These are phyloP conservation scores for Smutsia gigantea DNA, from an alignment of 2,797 vertebrate genomes.

Conservation along the genomic window DNA sequence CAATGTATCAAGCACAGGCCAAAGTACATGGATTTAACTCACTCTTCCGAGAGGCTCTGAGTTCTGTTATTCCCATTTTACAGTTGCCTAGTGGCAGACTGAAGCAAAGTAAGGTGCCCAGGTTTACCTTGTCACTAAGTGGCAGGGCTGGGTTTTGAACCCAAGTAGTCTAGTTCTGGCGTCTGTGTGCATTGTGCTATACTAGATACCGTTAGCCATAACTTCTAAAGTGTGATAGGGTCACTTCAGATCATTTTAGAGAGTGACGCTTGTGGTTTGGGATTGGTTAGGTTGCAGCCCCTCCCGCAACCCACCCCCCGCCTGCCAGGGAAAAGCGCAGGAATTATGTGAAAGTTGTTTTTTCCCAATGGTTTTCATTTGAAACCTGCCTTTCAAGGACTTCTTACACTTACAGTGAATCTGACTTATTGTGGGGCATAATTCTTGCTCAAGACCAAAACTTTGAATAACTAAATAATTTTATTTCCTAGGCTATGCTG, in stretches of 20 bases:
- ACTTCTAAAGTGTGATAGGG: not conserved
- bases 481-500: constrained; percentile 90
- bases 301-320: not conserved
- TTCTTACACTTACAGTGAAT: not conserved
- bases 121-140: too few species aligned
- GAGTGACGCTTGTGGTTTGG: not conserved
- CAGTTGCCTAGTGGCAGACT: not conserved
- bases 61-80: not conserved
- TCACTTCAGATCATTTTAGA: not conserved
- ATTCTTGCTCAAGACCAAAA: not conserved
- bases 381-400: not conserved
- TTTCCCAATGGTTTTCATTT: not conserved
- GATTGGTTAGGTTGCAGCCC: not conserved
- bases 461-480: constrained; percentile 59
- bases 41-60: not conserved
- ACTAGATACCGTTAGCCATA: not conserved
- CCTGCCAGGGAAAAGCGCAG: not conserved
- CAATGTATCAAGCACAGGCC: not conserved
- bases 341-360: not conserved
- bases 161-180: not conserved
- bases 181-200: not conserved
- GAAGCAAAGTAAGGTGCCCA: not conserved
- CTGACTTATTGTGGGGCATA: not conserved
- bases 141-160: not conserved
- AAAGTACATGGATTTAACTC: not conserved